Base-by-base conservation (phyloP, 1,140 invertebrate species). In the Drosophila ambigua region DNA sequence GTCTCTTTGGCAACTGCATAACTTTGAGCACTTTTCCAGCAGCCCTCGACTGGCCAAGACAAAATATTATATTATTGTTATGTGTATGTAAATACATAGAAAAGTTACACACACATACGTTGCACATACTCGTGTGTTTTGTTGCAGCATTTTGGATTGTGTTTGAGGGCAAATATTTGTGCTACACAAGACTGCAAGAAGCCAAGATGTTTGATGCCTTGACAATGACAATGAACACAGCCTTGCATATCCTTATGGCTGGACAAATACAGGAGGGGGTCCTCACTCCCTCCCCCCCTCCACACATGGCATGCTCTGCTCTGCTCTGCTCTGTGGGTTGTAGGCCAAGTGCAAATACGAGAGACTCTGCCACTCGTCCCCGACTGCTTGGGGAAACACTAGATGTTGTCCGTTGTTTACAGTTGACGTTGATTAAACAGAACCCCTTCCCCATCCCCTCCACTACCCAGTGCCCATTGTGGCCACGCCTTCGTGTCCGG, bases 391-490 rank as follows among this genome's bases (percentile, higher is more conserved):
- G 44, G 28, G 53, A 75, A 67, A 73, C 68, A 59, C 76, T 78
- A 72, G 62, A 67, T 77, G 81, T 77, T 74, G 81, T 66, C 81
- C 77, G 77, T 85, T 85, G 81, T 87, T 85, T 87, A 75, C 81
- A 75, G 61, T 85, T 51, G 77, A 71, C 78, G 74, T 85, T 85
- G 77, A 85, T 84, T 89, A 89, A 90, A 85, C 84, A 84, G 43
- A 43, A n/a, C 11, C 64, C 68, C 59, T 52, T 49, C 26, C 54
- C 45, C 13, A 43, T 46, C 24, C 45, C 20, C 20, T 11, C 23
- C 11, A 23, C 2, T 28, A 23, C 26, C 48, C 31, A 35, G 31
- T 48, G 35, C 39, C 61, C 50, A n/a, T 15, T 39, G 26, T 50
- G 15, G 39, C 39, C 15, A 11, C 49, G 57, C 16, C 31, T 13